These are phyloP conservation scores for Apteryx mantelli DNA, from an alignment of 2,113 vertebrate genomes.

Conservation along the genomic window DNA sequence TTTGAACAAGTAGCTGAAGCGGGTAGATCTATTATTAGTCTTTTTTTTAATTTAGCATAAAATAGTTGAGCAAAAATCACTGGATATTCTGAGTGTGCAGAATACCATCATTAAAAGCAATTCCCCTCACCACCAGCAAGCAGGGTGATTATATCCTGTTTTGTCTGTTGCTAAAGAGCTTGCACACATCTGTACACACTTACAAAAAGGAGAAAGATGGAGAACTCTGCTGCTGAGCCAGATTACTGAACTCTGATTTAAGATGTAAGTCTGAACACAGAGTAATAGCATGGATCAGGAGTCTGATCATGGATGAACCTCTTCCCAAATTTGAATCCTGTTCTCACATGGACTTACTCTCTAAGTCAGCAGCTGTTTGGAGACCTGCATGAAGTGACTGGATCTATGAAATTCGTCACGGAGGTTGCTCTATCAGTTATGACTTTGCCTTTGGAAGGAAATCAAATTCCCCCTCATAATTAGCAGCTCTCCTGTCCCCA, in stretches of 20 bases:
- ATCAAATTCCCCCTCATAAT: not conserved
- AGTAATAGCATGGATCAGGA: not conserved
- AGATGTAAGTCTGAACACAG: not conserved
- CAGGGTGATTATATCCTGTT: not conserved
- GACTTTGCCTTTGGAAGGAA: not conserved
- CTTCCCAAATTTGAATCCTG: not conserved
- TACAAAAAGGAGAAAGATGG: not conserved
- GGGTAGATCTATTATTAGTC: not conserved
- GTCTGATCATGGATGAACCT: not conserved
- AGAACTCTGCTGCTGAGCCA: not conserved
- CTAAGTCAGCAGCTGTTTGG: not conserved
- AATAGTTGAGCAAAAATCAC: not conserved
- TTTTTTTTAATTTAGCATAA: constrained; percentile 20
- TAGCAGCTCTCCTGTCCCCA: not conserved
- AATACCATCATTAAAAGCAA: not conserved
- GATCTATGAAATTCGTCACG: not conserved
- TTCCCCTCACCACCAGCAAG: not conserved
- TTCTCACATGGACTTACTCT: not conserved
- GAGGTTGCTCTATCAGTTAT: not conserved
- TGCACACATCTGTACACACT: not conserved
- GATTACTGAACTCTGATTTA: not conserved
- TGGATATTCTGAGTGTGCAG: not conserved
- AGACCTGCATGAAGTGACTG: not conserved
- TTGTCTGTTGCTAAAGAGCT: not conserved
- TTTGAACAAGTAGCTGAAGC: not conserved